A percentile compares a stretch with the other conserved stretches of the same genome.
Evolutionary conservation across 1,140 invertebrate species (phyloP).

Genomic region (Bombus soroeensis): DNA sequence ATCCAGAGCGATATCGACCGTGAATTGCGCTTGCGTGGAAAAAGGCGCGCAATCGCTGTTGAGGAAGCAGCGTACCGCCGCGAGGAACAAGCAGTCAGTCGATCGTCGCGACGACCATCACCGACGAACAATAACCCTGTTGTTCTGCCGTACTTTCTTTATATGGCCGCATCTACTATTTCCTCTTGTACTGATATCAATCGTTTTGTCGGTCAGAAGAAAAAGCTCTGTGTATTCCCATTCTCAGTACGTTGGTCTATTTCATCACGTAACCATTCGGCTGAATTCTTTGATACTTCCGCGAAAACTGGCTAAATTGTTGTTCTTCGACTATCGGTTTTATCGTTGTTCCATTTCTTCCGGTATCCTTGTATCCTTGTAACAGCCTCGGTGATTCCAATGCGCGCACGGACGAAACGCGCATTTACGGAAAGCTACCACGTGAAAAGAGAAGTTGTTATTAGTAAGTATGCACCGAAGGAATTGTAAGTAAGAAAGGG

Average conservation of each 20-base stretch:
- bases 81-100: constrained; percentile 63
- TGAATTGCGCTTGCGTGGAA: constrained; percentile 76
- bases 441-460: neutral
- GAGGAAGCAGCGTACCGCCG: constrained; percentile 57
- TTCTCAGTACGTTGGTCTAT: too few relatives aligned
- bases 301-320: neutral
- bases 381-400: constrained; percentile 76
- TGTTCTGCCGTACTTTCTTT: constrained; percentile 8
- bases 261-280: neutral
- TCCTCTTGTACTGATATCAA: neutral
- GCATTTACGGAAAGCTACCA: constrained; percentile 42
- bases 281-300: neutral
- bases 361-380: constrained; percentile 39
- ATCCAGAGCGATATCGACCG: constrained; percentile 73
- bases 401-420: constrained; percentile 68
- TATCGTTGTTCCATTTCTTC: constrained; percentile 30
- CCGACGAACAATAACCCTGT: neutral
- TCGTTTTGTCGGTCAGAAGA: neutral
- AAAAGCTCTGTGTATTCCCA: neutral
- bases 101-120: constrained; percentile 59
- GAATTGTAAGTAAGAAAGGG: neutral
- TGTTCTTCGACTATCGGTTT: neutral
- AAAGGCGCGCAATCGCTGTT: constrained; percentile 69
- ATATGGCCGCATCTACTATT: neutral
- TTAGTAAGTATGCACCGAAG: neutral